Conservation (phyloP, 2,797 vertebrate genomes). For the Hippocampus kuda region DNA sequence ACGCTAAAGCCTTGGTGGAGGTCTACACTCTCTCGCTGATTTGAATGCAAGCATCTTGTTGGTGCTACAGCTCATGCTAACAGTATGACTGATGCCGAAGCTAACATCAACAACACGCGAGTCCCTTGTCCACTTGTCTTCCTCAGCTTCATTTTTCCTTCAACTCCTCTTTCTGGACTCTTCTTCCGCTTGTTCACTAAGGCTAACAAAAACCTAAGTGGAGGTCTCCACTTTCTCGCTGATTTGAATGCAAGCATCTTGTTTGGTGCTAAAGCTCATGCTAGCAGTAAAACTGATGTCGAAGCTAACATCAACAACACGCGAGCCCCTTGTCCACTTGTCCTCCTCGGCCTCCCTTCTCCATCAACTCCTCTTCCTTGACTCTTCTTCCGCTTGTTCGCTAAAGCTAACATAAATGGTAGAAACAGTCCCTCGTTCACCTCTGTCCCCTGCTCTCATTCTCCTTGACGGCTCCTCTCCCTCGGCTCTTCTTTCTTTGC, state of each 20-base stretch:
- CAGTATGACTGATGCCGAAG: neutral
- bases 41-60: neutral
- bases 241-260: neutral
- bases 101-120: neutral
- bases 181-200: too few species aligned
- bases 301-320: neutral
- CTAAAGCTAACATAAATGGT: neutral
- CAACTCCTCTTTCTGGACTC: too few species aligned
- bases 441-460: constrained; percentile 45
- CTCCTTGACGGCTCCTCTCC: constrained; percentile 42
- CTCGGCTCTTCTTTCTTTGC: constrained; percentile 46
- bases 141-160: too few species aligned
- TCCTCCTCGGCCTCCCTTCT: too few species aligned
- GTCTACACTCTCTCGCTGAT: neutral
- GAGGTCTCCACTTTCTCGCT: neutral
- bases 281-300: neutral
- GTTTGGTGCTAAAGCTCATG: neutral
- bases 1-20: neutral
- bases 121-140: neutral
- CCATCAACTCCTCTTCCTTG: too few species aligned
- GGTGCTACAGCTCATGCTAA: neutral
- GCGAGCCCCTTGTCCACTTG: neutral
- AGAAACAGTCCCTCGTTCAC: constrained; percentile 2
- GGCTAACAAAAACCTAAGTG: neutral
- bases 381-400: too few species aligned